Base-by-base conservation (phyloP, 2,113 vertebrate species). In the Psittacus erithacus region DNA sequence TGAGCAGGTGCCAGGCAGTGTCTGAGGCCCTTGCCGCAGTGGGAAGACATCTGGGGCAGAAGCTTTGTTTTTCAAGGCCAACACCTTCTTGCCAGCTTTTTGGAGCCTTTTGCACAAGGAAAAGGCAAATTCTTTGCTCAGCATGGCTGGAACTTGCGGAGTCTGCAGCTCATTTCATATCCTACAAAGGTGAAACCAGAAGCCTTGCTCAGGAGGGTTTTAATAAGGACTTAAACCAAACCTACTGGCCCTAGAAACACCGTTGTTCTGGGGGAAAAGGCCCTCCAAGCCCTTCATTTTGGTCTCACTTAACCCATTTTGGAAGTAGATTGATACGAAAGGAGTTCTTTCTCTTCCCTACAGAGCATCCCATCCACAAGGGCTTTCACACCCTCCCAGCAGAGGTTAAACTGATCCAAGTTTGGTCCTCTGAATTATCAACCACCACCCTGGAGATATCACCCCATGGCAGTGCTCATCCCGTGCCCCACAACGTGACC, bases 401-500 rank as follows among this genome's bases (percentile, higher is more conserved):
- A 15, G 38, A 39, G 38, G 10, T 7, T 1, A 14, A 25, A 33
- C n/a, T 49, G 57, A 14, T 17, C 4, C 25, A 53, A 23, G 7
- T 77, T 60, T 55, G 8, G 29, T 68, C 24, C 73, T 33, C 59
- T 44, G 47, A 1, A 1, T 39, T 1, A 81, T 35, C 59, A 68
- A 28, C 33, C n/a, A 6, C 68, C 35, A n/a, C 15, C 13, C 9
- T 2, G 7, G 60, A 17, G 10, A 9, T 8, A 4, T 6, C 7
- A 1, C 5, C 67, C 25, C 44, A 1, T 24, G 24, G 4, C 5
- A 52, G 7, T 6, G 33, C 67, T 67, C 11, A 0, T 13, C 50
- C 69, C 0, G 0, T 38, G 24, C 31, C 41, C 17, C n/a, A 55
- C 53, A 55, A 1, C 31, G 5, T 1, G 1, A 81, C 15, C 8